Base-by-base conservation (phyloP, 2,888 invertebrate species). In the Tipula vernalis region DNA sequence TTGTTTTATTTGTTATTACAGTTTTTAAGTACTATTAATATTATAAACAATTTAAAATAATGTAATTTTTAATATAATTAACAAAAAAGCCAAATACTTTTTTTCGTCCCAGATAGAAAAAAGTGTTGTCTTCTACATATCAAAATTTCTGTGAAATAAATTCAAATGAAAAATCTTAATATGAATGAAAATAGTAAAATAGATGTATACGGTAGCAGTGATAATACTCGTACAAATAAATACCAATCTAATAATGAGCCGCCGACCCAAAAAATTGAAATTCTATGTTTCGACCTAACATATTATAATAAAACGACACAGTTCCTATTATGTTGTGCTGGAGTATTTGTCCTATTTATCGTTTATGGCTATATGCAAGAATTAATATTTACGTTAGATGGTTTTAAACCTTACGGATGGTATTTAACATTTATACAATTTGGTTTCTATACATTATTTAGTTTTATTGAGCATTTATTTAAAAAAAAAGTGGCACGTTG, bases 381-480 rank as follows among this genome's bases (percentile, higher is more conserved):
- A 92, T 92, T 98, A 84, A 97, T 99, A 90, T 99, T 98, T 91
- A 95, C 96, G 0, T 93, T 96, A n/a, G 95, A 96, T 36, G 98
- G 97, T 83, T 97, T 98, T 89, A 95, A 96, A 89, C 95, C 97
- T 0, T 96, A 95, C 90, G 98, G 98, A 85, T 96, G 98, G 95
- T 98, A 97, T 91, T 93, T 99, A 88, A 99, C 99, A 0, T 92
- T 98, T 87, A 93, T 98, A 15, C 98, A 99, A 92, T 99, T 99
- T 92, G 93, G 94, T 18, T 96, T 95, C 89, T 99, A 98, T 90
- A 94, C 95, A 87, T 88, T 94, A 39, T 96, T 98, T 90, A 97
- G 97, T 87, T 93, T 95, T 88, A 90, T 95, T 85, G 98, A 99
- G 86, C 89, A 91, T 0, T 89, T 92, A 93, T 94, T 87, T 90